Percentiles rank a stretch among this genome's conserved stretches.
Conservation (phyloP, 2,888 invertebrate genomes). For the Thera obeliscata region DNA sequence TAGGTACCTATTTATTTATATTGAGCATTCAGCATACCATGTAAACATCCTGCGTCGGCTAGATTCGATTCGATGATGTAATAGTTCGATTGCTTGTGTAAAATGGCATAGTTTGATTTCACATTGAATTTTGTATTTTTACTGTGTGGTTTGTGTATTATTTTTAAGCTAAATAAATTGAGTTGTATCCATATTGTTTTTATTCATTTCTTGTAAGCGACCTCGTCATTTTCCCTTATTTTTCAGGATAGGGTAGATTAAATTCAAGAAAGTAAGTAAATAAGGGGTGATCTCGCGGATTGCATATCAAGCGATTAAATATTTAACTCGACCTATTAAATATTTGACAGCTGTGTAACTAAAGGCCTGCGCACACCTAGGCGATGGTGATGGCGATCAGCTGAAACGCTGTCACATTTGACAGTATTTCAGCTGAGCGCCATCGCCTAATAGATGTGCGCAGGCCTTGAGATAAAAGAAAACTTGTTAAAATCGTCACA, state of each 20-base stretch:
- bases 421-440: too few species aligned
- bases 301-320: too few species aligned
- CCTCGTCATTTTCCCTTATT: too few species aligned
- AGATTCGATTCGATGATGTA: conserved; percentile 18
- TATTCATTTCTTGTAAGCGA: not conserved
- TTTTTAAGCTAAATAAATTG: not conserved
- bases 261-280: not conserved
- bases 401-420: too few species aligned
- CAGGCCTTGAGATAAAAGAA: too few species aligned
- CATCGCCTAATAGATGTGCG: too few species aligned
- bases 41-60: conserved; percentile 14
- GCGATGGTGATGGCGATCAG: too few species aligned
- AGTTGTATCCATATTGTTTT: not conserved
- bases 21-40: conserved; percentile 5
- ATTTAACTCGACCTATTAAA: too few species aligned
- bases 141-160: not conserved
- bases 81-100: conserved; percentile 12
- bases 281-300: too few species aligned
- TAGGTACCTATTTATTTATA: not conserved
- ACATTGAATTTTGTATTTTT: conserved; percentile 15
- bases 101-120: conserved; percentile 14
- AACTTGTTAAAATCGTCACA: too few species aligned
- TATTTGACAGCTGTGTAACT: too few species aligned
- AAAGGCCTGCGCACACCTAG: too few species aligned
- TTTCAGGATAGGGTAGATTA: not conserved